These are phyloP conservation scores for Whitmania pigra DNA, from an alignment of 1,140 invertebrate species.

Conservation along the genomic window DNA sequence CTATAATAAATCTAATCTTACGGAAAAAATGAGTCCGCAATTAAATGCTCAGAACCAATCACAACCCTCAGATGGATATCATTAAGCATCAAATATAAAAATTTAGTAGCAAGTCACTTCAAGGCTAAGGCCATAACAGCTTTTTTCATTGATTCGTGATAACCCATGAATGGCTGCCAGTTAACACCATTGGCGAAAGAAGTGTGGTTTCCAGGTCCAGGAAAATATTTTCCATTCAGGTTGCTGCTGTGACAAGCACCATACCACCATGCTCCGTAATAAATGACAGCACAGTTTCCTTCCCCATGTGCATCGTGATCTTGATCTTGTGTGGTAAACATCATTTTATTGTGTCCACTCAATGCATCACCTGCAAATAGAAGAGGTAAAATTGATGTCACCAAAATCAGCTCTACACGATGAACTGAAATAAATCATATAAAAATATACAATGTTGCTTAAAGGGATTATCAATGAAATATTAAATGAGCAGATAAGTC, in stretches of 20 bases:
- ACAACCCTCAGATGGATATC: no score
- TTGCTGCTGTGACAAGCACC: constrained; percentile 33
- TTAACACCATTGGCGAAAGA: constrained; percentile 13
- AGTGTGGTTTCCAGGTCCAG: constrained; percentile 8
- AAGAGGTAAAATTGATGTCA: neutral
- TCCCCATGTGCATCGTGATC: constrained; percentile 7
- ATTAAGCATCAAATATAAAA: no score
- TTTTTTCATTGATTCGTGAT: constrained; percentile 11
- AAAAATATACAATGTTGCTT: neutral
- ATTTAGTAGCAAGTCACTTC: no score
- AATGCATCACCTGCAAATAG: constrained; percentile 2
- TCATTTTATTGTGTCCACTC: neutral
- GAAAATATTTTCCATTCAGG: constrained; percentile 35
- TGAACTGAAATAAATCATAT: no score
- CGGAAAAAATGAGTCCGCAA: no score
- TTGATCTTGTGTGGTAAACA: constrained; percentile 12
- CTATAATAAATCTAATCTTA: no score
- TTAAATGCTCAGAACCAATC: no score
- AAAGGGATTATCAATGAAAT: neutral
- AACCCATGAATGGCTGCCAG: constrained; percentile 4
- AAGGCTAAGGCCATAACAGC: neutral
- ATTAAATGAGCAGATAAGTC: no score
- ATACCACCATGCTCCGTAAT: constrained; percentile 33
- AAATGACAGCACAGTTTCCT: constrained; percentile 11
- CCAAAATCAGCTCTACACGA: no score